A percentile compares a stretch with the other conserved stretches of the same genome.
phyloP scores from a whole-genome alignment of 64 coral and sea anemone genomes.

The Stylophora pistillata region DNA sequence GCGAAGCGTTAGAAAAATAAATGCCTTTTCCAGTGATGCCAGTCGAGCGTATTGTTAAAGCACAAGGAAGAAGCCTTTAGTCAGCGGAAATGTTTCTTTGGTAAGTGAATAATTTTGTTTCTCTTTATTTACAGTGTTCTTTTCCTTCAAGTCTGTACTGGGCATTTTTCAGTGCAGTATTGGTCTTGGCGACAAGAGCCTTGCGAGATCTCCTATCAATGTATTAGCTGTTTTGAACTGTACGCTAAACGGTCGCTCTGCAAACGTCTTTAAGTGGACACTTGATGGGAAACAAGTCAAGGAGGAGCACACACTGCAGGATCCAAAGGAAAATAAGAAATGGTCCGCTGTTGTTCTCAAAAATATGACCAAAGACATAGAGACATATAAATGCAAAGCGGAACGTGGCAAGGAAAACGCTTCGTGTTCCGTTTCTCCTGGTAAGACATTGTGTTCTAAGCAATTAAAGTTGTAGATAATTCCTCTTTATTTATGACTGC shows the following conservation, averaged over 20 bases:
- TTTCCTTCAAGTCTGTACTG: background rate
- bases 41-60: too few relatives aligned
- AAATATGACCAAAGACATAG: background rate
- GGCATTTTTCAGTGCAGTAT: background rate
- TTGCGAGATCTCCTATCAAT: background rate
- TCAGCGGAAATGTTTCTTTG: background rate
- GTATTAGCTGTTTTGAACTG: slow-evolving; percentile 3
- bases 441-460: background rate
- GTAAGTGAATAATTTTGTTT: background rate
- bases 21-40: too few relatives aligned
- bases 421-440: background rate
- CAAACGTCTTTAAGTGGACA: background rate
- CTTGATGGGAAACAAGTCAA: background rate
- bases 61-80: background rate
- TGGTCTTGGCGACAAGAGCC: background rate
- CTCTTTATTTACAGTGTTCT: background rate
- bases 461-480: too few relatives aligned
- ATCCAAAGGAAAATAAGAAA: background rate
- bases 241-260: background rate
- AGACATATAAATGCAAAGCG: background rate
- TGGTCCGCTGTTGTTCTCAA: slow-evolving; percentile 15
- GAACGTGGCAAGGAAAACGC: background rate
- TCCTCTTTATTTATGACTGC: too few relatives aligned
- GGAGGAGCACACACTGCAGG: background rate
- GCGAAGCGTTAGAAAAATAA: too few relatives aligned